Evolutionary conservation across 2,113 vertebrate genomes (phyloP).

Genomic region (Neolamprologus falcicula): DNA sequence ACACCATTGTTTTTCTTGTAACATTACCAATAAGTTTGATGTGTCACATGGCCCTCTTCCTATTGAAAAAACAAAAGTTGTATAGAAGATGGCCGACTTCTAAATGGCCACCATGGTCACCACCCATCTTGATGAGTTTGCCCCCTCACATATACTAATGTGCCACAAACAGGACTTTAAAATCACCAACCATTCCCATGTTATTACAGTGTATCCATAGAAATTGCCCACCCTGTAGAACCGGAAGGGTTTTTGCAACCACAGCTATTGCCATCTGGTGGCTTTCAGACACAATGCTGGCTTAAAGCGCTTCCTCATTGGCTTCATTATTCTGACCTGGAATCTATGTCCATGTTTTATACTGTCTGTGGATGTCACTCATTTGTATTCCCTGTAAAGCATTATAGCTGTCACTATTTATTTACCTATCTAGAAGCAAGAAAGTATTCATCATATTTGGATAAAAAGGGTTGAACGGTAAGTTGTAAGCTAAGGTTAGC

Average conservation of each 20-base stretch:
- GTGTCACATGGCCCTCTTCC: neutral
- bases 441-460: neutral
- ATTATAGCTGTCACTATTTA: neutral
- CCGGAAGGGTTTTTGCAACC: neutral
- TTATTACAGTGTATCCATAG: neutral
- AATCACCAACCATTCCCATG: neutral
- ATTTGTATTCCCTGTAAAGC: neutral
- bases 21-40: neutral
- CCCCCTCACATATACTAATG: neutral
- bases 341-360: neutral
- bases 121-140: neutral
- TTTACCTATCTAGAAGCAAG: neutral
- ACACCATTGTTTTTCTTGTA: neutral
- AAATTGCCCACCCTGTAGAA: neutral
- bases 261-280: neutral
- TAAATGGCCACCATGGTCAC: neutral
- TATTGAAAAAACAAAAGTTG: neutral
- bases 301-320: neutral
- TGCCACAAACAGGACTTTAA: neutral
- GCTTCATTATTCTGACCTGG: neutral
- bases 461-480: neutral
- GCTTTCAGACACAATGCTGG: neutral
- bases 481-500: neutral
- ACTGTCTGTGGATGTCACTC: neutral
- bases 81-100: neutral